Percentiles rank a stretch among this genome's conserved stretches.
Conservation (phyloP, 2,797 vertebrate genomes). For the Pangasius djambal region DNA sequence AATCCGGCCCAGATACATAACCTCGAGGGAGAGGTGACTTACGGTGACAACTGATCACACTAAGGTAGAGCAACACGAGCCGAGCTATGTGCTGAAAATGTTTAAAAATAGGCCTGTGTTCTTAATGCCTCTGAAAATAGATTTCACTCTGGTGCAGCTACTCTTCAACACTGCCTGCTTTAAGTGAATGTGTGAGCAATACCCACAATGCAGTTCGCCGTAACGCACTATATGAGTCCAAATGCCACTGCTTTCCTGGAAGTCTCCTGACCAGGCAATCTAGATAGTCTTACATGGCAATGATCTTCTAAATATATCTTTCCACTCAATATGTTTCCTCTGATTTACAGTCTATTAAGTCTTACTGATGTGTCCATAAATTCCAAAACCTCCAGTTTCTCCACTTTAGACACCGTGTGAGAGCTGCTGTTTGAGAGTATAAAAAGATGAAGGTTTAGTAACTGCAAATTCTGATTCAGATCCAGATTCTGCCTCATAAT, state of each 20-base stretch:
- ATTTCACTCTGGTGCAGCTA: constrained; percentile 30
- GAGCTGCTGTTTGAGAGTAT: neutral
- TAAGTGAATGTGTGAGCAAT: neutral
- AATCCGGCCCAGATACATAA: constrained; percentile 27
- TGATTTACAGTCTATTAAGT: neutral
- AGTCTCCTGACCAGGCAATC: neutral
- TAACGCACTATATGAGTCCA: neutral
- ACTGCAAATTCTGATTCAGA: neutral
- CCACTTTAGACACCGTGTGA: neutral
- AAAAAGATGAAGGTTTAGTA: neutral
- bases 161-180: constrained; percentile 20
- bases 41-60: constrained; percentile 23
- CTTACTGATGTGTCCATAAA: neutral
- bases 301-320: neutral
- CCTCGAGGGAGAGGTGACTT: constrained; percentile 25
- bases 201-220: neutral
- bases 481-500: neutral
- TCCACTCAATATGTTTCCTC: neutral
- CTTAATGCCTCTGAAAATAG: constrained; percentile 37
- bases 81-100: constrained; percentile 65
- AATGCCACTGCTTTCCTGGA: neutral
- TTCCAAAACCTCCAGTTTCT: neutral
- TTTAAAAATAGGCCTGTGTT: constrained; percentile 78
- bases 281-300: neutral
- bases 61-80: constrained; percentile 66